A percentile compares a stretch with the other conserved stretches of the same genome.
Evolutionary conservation across 1,140 invertebrate genomes (phyloP).

Genomic region (Conus betulinus): DNA sequence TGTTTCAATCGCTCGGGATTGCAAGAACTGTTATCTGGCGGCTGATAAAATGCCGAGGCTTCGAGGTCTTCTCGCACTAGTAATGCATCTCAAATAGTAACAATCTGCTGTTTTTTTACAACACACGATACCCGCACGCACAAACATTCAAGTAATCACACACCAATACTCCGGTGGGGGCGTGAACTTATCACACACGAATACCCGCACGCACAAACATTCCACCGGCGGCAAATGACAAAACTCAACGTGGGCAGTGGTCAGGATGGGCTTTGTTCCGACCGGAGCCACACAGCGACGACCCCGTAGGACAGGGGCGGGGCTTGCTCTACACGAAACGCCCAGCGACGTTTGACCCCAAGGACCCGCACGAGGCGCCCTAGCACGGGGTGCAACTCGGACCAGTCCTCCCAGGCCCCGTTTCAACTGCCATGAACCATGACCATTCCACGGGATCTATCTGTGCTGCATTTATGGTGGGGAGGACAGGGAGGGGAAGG

Average conservation of each 20-base stretch:
- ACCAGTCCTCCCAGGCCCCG: constrained; percentile 66
- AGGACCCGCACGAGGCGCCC: constrained; percentile 62
- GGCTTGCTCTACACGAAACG: constrained; percentile 82
- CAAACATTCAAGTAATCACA: too few relatives aligned
- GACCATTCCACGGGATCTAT: too few relatives aligned
- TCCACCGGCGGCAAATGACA: too few relatives aligned
- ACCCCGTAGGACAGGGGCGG: constrained; percentile 80
- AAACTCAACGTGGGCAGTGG: constrained; percentile 61
- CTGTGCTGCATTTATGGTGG: too few relatives aligned
- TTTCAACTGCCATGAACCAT: constrained; percentile 52
- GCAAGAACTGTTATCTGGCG: too few relatives aligned
- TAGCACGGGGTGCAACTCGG: constrained; percentile 57
- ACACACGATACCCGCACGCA: too few relatives aligned
- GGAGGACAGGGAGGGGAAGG: neutral
- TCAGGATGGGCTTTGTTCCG: constrained; percentile 69
- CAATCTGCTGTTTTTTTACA: too few relatives aligned
- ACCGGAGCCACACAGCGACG: constrained; percentile 82
- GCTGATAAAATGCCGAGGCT: too few relatives aligned
- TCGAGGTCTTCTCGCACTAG: too few relatives aligned
- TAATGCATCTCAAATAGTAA: too few relatives aligned
- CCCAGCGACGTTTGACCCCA: constrained; percentile 71
- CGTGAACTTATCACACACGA: neutral
- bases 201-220: neutral
- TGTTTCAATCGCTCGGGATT: too few relatives aligned
- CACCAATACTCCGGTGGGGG: too few relatives aligned